Conservation (phyloP, 2,888 invertebrate species). For the Seladonia tumulorum region DNA sequence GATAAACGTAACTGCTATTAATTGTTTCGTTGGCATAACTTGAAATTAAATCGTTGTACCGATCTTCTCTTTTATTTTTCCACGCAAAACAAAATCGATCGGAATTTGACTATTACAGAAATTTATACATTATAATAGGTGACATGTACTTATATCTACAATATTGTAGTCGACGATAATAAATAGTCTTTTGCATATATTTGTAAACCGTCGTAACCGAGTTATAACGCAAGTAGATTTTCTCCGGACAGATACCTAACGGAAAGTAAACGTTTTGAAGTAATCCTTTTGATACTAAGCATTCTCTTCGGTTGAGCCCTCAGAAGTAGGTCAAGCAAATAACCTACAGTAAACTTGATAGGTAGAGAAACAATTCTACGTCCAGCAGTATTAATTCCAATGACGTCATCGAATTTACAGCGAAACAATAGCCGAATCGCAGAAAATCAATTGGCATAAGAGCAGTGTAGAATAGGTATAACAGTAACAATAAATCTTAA, state of each 20-base stretch:
- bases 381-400: slow-evolving; percentile 1
- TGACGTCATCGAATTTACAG: neutral
- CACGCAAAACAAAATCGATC: neutral
- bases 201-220: neutral
- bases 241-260: neutral
- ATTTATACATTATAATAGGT: neutral
- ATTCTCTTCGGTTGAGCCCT: neutral
- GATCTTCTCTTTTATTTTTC: neutral
- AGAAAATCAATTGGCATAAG: neutral
- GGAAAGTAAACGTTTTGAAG: slow-evolving; percentile 9
- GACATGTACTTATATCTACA: neutral
- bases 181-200: no score
- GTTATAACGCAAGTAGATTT: neutral
- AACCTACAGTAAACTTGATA: slow-evolving; percentile 20
- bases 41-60: neutral
- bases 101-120: neutral
- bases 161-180: neutral
- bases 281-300: slow-evolving; percentile 19
- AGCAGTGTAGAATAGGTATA: neutral
- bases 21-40: neutral
- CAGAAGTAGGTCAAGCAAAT: slow-evolving; percentile 35
- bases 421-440: neutral
- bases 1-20: neutral
- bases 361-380: slow-evolving; percentile 2
- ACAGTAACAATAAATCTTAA: neutral